phyloP scores from a whole-genome alignment of 2,888 invertebrate species.

The Euphydryas editha region DNA sequence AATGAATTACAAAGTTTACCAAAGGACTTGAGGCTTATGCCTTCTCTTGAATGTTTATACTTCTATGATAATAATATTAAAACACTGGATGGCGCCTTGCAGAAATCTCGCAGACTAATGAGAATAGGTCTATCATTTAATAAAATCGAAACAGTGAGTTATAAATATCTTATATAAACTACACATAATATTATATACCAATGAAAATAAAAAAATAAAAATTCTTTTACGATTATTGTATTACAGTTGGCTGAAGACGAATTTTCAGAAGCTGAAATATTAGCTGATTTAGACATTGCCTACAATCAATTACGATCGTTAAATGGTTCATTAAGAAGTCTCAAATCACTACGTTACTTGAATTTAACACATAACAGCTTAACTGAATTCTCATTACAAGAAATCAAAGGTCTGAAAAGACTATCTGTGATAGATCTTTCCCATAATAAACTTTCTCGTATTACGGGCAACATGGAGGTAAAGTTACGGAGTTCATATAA shows the following conservation, averaged over 20 bases:
- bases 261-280: constrained; percentile 87
- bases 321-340: constrained; percentile 88
- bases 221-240: background rate
- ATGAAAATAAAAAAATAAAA: background rate
- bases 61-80: constrained; percentile 89
- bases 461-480: constrained; percentile 87
- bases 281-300: constrained; percentile 88
- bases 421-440: constrained; percentile 90
- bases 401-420: constrained; percentile 88
- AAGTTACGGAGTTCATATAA: constrained; percentile 35
- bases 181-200: background rate
- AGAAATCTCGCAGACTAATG: constrained; percentile 86
- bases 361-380: constrained; percentile 91
- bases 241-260: constrained; percentile 88
- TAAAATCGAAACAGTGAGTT: constrained; percentile 87
- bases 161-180: background rate
- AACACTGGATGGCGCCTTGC: constrained; percentile 88
- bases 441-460: constrained; percentile 87
- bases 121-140: constrained; percentile 89
- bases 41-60: constrained; percentile 87
- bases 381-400: constrained; percentile 90
- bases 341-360: constrained; percentile 86
- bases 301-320: constrained; percentile 88
- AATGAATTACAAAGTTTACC: constrained; percentile 89
- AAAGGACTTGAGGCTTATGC: constrained; percentile 87